A percentile compares a stretch with the other conserved stretches of the same genome.
Evolutionary conservation across 1,140 invertebrate genomes (phyloP).

Genomic region (Helicoverpa zea): DNA sequence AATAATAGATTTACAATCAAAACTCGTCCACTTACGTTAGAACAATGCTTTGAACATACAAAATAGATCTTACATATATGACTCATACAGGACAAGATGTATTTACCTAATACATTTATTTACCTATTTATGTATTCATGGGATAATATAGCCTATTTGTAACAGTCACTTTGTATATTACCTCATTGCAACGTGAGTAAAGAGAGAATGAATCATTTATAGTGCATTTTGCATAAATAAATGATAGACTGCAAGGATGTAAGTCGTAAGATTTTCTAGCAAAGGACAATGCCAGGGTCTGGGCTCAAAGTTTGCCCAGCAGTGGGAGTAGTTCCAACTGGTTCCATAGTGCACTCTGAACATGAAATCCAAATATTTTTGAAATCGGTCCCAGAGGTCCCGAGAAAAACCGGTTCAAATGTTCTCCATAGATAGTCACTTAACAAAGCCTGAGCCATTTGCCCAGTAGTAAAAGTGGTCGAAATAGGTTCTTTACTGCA

Average conservation of each 20-base stretch:
- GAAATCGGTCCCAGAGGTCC: too few species aligned
- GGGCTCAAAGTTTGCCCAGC: too few species aligned
- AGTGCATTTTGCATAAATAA: not conserved
- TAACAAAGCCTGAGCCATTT: too few species aligned
- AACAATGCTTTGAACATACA: not conserved
- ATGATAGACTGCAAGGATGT: not conserved
- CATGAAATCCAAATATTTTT: too few species aligned
- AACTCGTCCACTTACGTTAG: not conserved
- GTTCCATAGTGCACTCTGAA: too few species aligned
- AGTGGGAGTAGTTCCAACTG: too few species aligned
- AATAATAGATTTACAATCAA: not conserved
- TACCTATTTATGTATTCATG: not conserved
- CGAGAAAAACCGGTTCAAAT: too few species aligned
- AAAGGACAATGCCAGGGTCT: too few species aligned
- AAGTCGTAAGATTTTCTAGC: too few species aligned
- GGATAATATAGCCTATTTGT: not conserved
- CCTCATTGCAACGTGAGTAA: not conserved
- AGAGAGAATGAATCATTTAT: not conserved
- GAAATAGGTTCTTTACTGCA: too few species aligned
- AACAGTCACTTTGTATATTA: slow-evolving; percentile 4
- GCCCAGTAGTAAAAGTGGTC: too few species aligned
- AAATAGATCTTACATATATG: not conserved
- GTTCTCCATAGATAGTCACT: too few species aligned
- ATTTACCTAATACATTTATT: slow-evolving; percentile 12
- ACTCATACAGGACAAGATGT: not conserved